Base-by-base conservation (phyloP, 2,888 invertebrate genomes). In the Bedellia somnulentella region DNA sequence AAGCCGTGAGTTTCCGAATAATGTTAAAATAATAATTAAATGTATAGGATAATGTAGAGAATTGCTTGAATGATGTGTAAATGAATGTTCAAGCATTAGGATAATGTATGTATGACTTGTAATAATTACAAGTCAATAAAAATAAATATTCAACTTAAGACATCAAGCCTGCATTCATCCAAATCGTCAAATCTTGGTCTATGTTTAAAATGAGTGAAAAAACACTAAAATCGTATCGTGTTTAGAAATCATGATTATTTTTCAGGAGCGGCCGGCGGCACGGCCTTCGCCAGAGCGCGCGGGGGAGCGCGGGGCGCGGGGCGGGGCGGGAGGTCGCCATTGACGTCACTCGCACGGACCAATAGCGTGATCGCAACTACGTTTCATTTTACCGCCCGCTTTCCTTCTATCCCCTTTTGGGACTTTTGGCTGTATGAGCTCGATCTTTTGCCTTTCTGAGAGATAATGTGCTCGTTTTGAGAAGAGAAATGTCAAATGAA, bases 261-360 rank as follows among this genome's bases (percentile, higher is more conserved):
- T 70, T 61, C 62, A 55, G 60, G 56, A 51, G 55, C 56, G 55
- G 49, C 49, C 47, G 47, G 47, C 47, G 47, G 48, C 47, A 53
- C 60, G 67, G 68, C 64, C 67, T 68, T 67, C 60, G 51, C 39
- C 37, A 42, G 44, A 45, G 49, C 46, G 46, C 46, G 41, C 40
- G 41, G 41, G 46, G 40, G 40, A 36, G 35, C 45, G 45, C 50
- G 47, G 44, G 45, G 47, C 47, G 45, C 47, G 52, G 44, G 53
- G 40, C 24, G 37, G 35, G 47, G 39, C 40, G 47, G 57, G 67
- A 68, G 67, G 70, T 66, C 73, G 71, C 55, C 57, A 73, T 75
- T 71, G 70, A 70, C 75, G 71, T 71, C 73, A 76, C 62, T 38
- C 54, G 11, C 48, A 51, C 52, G 44, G 51, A 50, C 70, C 67